Evolutionary conservation across 2,888 invertebrate species (phyloP), one percentile per base, ranked within the genome.

Genomic region (Archaeoteleia sp.): DNA sequence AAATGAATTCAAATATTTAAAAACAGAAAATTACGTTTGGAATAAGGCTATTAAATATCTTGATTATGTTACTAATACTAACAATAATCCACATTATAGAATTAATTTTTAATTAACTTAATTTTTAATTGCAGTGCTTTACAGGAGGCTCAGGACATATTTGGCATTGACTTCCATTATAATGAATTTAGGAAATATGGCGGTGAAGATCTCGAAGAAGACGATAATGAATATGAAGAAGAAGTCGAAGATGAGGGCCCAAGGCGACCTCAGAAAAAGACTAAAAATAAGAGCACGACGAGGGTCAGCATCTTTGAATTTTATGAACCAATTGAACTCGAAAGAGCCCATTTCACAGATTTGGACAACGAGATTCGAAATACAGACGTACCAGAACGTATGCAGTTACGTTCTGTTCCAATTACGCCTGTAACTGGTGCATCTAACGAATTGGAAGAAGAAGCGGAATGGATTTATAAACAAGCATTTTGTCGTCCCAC

Each of bases 81-180:
- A n/a, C n/a, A n/a, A n/a, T n/a, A n/a, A n/a, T n/a, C n/a, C n/a
- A n/a, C n/a, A n/a, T n/a, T n/a, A n/a, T n/a, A n/a, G n/a, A n/a
- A n/a, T n/a, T n/a, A n/a, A n/a, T n/a, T n/a, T n/a, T n/a, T n/a
- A n/a, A n/a, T n/a, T n/a, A n/a, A n/a, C n/a, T n/a, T n/a, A 48
- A 27, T 55, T 20, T 67, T 39, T 67, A 23, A n/a, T n/a, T n/a
- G 7, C 72, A 94, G 92, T 7, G 95, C 95, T 0, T 87, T 98
- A 10, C 97, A 98, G 90, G 96, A 98, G 85, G 99, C 98, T 49
- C 97, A 98, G 85, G 98, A 99, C 82, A 97, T 98, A 72, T 99
- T 99, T 83, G 99, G 98, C 17, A 97, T 98, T n/a, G 98, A 98
- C 84, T 98, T 98, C 86, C 97, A 96, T 81, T 96, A 93, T 80